Evolutionary conservation across 2,888 invertebrate genomes (phyloP).

Genomic region (Epinotia demarniana): DNA sequence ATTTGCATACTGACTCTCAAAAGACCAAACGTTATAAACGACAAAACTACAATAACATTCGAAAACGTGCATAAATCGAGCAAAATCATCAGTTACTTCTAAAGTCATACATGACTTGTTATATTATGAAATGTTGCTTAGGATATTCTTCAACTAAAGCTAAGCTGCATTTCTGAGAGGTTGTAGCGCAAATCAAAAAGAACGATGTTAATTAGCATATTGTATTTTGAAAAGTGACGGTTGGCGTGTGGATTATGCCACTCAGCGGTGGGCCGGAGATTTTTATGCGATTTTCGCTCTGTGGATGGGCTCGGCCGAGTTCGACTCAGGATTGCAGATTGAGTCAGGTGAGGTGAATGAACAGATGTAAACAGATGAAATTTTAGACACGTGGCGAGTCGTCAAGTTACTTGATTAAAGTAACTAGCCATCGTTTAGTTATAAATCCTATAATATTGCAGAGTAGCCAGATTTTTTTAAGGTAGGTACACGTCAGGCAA

Average conservation of each 20-base stretch:
- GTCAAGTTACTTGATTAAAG: neutral
- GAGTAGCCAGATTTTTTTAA: no score
- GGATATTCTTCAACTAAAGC: neutral
- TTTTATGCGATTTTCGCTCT: slow-evolving; percentile 63
- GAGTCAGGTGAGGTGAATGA: slow-evolving; percentile 32
- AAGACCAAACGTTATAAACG: neutral
- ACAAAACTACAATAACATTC: neutral
- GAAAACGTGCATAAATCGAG: neutral
- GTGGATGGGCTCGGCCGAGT: slow-evolving; percentile 56
- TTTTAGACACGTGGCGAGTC: neutral
- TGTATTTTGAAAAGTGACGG: slow-evolving; percentile 83
- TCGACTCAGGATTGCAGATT: slow-evolving; percentile 12
- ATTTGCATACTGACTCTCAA: slow-evolving; percentile 70
- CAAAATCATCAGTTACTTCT: neutral
- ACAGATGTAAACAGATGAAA: neutral
- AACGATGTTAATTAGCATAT: slow-evolving; percentile 82
- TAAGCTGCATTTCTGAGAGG: slow-evolving; percentile 74
- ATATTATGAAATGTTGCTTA: slow-evolving; percentile 15
- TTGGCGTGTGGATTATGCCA: slow-evolving; percentile 76
- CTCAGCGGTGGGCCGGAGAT: slow-evolving; percentile 77
- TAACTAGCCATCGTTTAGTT: neutral
- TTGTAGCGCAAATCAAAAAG: slow-evolving; percentile 77
- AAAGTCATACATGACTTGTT: neutral
- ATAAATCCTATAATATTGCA: no score
- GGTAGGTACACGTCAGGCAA: neutral